A percentile compares a stretch with the other conserved stretches of the same genome.
These are phyloP conservation scores for Subanguina moxae DNA, from an alignment of 1,140 invertebrate genomes.

Conservation along the genomic window DNA sequence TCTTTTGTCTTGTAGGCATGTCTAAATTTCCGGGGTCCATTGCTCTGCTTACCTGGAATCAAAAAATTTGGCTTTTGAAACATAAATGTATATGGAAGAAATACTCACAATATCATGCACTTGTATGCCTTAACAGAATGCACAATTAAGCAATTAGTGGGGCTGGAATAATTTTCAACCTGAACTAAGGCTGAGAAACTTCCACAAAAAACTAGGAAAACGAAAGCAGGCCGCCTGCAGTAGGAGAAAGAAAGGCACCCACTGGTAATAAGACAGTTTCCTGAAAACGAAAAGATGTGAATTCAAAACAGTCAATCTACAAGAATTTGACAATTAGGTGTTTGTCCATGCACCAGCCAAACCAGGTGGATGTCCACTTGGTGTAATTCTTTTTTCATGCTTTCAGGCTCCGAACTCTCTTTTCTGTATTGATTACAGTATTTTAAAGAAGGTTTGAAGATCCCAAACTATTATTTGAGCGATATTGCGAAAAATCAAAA, in stretches of 20 bases:
- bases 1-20: slow-evolving; percentile 43
- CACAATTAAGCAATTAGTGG: slow-evolving; percentile 6
- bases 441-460: no score
- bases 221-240: slow-evolving; percentile 61
- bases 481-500: no score
- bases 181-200: slow-evolving; percentile 21
- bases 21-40: slow-evolving; percentile 42
- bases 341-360: no score
- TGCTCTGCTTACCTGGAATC: slow-evolving; percentile 33
- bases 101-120: slow-evolving; percentile 53
- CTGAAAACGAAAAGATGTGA: neutral
- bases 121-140: slow-evolving; percentile 46
- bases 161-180: neutral
- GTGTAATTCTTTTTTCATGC: no score
- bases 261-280: slow-evolving; percentile 47
- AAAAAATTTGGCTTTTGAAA: no score
- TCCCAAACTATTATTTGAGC: no score
- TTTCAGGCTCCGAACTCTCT: no score
- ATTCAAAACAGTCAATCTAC: no score
- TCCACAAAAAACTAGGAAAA: slow-evolving; percentile 53
- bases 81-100: no score
- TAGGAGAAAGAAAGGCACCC: slow-evolving; percentile 62
- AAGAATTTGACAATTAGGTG: no score
- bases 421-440: no score
- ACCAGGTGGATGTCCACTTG: no score